Base-by-base conservation (phyloP, 2,113 vertebrate genomes). In the Phycodurus eques region DNA sequence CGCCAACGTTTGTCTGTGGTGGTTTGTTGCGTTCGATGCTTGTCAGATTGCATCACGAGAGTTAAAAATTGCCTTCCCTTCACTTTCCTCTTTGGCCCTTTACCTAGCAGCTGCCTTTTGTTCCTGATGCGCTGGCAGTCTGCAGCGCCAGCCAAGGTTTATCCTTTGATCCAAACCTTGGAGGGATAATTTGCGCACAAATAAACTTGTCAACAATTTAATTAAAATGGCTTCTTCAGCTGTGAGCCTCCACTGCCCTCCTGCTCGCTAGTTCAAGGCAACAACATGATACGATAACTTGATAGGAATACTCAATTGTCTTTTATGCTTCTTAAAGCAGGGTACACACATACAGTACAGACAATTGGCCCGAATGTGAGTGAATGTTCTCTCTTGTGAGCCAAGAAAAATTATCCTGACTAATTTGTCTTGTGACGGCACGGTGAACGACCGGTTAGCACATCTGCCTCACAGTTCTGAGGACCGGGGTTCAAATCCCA, bases 121-220 rank as follows among this genome's bases (percentile, higher is more conserved):
- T 90, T 85, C 84, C 53, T 79, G 75, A 82, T 73, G 74, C 60
- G 27, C 75, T 53, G 78, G 69, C 88, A 75, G 81, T 75, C 81
- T 84, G 79, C 72, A 42, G 54, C 20, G 8, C 67, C 72, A 85
- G 85, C 83, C 83, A 81, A 80, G 80, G 68, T 88, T 88, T 86
- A 88, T 89, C 83, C 88, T 91, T 90, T 93, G 89, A 92, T 92
- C 88, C 84, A 56, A 82, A 85, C 86, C 83, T 83, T 53, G 64
- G 78, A 86, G 85, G 59, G 66, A 82, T 91, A 87, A 88, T 87
- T 90, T 68, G 44, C 56, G 77, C 77, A 68, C 71, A 39, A 90
- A 90, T 85, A 87, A 91, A 90, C 74, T 86, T 79, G 83, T 84
- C 81, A 71, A 80, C 88, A 88, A 75, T 90, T 88, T 89, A 90